Evolutionary conservation across 2,113 vertebrate species (phyloP).

Genomic region (Orientallactaga bullata): DNA sequence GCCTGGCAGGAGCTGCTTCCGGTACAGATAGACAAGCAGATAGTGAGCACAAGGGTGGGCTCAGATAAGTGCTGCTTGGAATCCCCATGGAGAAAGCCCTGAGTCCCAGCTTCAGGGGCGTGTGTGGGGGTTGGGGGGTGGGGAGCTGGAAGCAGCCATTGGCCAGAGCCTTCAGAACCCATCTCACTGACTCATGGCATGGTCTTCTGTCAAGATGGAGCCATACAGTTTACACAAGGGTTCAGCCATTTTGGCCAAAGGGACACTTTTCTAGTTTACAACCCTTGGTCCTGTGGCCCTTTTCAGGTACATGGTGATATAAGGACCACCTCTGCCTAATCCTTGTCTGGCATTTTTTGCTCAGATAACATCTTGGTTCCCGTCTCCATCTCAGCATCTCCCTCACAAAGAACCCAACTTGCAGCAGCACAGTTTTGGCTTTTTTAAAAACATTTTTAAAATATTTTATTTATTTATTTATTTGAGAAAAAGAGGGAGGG

Average conservation of each 20-base stretch:
- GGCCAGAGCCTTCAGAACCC: not conserved
- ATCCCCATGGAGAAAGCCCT: not conserved
- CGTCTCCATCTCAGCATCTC: not conserved
- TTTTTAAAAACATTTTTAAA: no score
- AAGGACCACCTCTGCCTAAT: not conserved
- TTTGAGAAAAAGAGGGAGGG: no score
- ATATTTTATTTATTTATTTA: no score
- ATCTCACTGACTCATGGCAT: not conserved
- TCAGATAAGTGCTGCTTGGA: not conserved
- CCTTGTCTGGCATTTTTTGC: accelerated
- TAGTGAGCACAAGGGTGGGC: not conserved
- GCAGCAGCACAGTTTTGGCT: not conserved
- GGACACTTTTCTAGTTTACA: no score
- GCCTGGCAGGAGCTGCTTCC: no score
- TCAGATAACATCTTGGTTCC: not conserved
- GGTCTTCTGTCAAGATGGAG: not conserved
- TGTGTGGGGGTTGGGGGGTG: not conserved
- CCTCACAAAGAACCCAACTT: not conserved
- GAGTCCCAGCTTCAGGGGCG: not conserved
- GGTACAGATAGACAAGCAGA: no score
- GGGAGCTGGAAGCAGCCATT: no score
- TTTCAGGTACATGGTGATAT: no score
- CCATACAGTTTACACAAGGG: no score
- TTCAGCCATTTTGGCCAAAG: not conserved
- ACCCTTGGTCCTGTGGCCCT: not conserved